Percentiles rank a stretch among this genome's conserved stretches.
Evolutionary conservation across 2,797 vertebrate genomes (phyloP).

Genomic region (Lindbergichthys nudifrons): DNA sequence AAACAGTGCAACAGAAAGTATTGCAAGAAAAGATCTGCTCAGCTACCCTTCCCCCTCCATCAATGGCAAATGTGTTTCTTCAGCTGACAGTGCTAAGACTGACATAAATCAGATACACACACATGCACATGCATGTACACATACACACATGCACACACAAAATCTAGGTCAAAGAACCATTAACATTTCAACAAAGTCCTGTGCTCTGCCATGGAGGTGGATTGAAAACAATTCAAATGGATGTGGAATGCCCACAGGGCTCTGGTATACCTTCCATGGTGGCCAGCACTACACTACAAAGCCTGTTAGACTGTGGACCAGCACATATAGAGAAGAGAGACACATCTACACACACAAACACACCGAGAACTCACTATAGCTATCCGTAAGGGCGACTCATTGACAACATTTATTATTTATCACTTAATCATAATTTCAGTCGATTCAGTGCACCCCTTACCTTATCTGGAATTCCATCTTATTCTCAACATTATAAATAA

Average conservation of each 20-base stretch:
- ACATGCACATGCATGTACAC: neutral
- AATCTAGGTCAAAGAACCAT: conserved; percentile 87
- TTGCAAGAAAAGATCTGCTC: conserved; percentile 62
- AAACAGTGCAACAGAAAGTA: conserved; percentile 61
- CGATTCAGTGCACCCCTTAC: neutral
- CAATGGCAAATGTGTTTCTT: conserved; percentile 60
- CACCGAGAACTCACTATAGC: neutral
- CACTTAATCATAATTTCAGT: neutral
- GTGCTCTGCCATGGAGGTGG: conserved; percentile 70
- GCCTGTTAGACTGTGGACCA: conserved; percentile 26
- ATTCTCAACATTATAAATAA: neutral
- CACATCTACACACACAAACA: neutral
- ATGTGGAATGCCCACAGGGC: conserved; percentile 59
- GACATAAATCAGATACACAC: conserved; percentile 73
- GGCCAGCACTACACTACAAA: conserved; percentile 64
- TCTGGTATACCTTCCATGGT: conserved; percentile 49
- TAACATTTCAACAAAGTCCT: conserved; percentile 84
- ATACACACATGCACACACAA: conserved; percentile 23
- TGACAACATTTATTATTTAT: neutral
- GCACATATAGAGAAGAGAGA: conserved; percentile 13
- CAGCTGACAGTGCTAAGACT: conserved; percentile 76
- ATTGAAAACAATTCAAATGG: conserved; percentile 75
- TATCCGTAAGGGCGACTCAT: neutral
- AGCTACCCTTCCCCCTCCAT: conserved; percentile 43
- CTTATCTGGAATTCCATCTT: neutral